Percentiles rank a stretch among this genome's conserved stretches.
Conservation (phyloP, 2,888 invertebrate species). For the Drosophila anceps region DNA sequence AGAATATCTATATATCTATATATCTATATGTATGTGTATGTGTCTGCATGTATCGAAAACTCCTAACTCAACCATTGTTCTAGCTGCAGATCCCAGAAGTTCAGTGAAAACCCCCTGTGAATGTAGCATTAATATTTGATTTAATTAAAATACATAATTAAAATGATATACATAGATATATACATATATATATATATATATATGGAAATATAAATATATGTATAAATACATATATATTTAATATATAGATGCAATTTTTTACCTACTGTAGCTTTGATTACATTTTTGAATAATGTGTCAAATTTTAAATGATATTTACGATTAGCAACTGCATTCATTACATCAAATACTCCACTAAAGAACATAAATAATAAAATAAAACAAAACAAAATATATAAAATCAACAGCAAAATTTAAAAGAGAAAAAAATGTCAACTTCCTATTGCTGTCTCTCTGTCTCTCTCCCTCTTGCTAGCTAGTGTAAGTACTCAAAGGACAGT, state of each 20-base stretch:
- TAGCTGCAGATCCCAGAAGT: constrained; percentile 40
- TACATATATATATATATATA: constrained; percentile 24
- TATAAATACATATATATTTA: constrained; percentile 38
- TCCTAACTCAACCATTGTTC: constrained; percentile 47
- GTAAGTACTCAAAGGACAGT: constrained; percentile 19
- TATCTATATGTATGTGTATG: constrained; percentile 13
- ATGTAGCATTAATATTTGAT: constrained; percentile 66
- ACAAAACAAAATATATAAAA: constrained; percentile 23
- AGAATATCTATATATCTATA: constrained; percentile 35
- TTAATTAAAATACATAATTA: constrained; percentile 43
- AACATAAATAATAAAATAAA: constrained; percentile 27
- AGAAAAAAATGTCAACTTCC: constrained; percentile 56
- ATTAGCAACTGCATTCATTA: constrained; percentile 45
- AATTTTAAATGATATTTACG: constrained; percentile 77
- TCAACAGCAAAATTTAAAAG: constrained; percentile 17
- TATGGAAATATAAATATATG: constrained; percentile 31
- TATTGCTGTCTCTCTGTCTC: constrained; percentile 38
- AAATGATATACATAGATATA: constrained; percentile 48
- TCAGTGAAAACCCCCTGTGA: constrained; percentile 59
- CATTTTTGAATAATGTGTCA: constrained; percentile 81
- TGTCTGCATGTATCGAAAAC: constrained; percentile 23
- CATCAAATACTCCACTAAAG: constrained; percentile 20
- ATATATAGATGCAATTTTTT: constrained; percentile 76
- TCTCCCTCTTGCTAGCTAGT: constrained; percentile 22
- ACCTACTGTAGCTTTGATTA: constrained; percentile 80